A percentile compares a stretch with the other conserved stretches of the same genome.
Evolutionary conservation across 2,797 vertebrate genomes (phyloP).

Genomic region (Manis javanica): DNA sequence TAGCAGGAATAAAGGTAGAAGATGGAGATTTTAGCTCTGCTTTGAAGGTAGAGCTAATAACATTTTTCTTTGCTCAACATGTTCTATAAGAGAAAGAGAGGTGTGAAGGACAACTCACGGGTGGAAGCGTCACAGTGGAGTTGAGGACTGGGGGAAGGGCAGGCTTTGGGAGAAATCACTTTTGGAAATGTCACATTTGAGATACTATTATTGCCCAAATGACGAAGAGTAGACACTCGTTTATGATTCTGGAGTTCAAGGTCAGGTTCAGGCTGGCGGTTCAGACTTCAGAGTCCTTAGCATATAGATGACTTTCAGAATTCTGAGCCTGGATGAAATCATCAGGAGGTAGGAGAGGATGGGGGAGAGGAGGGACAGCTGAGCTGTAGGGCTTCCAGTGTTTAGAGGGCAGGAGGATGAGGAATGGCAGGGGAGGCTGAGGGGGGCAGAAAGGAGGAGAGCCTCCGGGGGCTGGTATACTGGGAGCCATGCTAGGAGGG

Average conservation of each 20-base stretch:
- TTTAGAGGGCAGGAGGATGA: neutral
- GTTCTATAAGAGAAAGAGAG: neutral
- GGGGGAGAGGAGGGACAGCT: neutral
- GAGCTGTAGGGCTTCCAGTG: neutral
- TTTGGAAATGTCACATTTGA: neutral
- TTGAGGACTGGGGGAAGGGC: neutral
- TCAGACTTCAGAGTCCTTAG: neutral
- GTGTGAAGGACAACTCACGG: neutral
- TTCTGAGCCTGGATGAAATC: neutral
- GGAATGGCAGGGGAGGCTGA: too few species aligned
- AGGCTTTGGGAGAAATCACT: neutral
- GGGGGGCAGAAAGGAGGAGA: neutral
- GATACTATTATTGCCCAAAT: neutral
- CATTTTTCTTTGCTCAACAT: neutral
- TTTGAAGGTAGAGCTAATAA: neutral
- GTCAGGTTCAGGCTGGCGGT: neutral
- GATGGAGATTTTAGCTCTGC: neutral
- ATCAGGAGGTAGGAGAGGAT: neutral
- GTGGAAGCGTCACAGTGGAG: neutral
- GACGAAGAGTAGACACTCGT: neutral
- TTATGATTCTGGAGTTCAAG: neutral
- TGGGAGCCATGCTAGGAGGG: fast-evolving
- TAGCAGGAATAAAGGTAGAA: neutral
- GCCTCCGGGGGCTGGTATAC: fast-evolving
- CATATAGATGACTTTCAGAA: neutral